Evolutionary conservation across 1,140 invertebrate genomes (phyloP), one percentile per base, ranked within the genome.

Genomic region (Diprion similis): DNA sequence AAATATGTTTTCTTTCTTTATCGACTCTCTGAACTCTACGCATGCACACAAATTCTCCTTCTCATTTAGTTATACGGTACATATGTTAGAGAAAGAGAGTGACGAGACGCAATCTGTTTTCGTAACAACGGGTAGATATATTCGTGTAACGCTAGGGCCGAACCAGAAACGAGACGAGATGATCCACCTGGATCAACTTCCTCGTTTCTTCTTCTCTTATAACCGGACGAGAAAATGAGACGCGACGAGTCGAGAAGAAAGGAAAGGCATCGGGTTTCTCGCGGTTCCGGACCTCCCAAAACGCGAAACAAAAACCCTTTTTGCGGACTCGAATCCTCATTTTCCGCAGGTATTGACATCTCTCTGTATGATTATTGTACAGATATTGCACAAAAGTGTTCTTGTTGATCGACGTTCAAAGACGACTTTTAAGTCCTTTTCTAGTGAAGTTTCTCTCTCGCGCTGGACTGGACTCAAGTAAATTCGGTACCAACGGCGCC

Each of bases 131-230:
- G 64, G 51, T 71, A 68, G 71, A 78, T 78, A 70, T 79, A 77
- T 37, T 37, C 24, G 24, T 37, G 24, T 37, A 37, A 37, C 24
- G 2, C 24, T 37, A 6, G 24, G 24, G 6, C 24, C 72, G 70
- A 77, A 74, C 75, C 15, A 68, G 77, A 70, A 68, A n/a, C 66
- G 65, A 76, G 83, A 86, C 70, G 72, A 70, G 69, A 75, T 71
- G 59, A 15, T 19, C 77, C 86, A 88, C 84, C 86, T 88, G 86
- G 83, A 79, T 84, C 86, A 87, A 88, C 86, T 88, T 86, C 85
- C 86, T 86, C 76, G 72, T 71, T 71, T 64, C 10, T 24, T 18
- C 66, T 19, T 37, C 19, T 17, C 10, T 18, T 13, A 37, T 37
- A 37, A 37, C 19, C 51, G 1, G 69, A 51, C 24, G 24, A 37